phyloP scores from a whole-genome alignment of 2,113 vertebrate species.

The Sceloporus undulatus region DNA sequence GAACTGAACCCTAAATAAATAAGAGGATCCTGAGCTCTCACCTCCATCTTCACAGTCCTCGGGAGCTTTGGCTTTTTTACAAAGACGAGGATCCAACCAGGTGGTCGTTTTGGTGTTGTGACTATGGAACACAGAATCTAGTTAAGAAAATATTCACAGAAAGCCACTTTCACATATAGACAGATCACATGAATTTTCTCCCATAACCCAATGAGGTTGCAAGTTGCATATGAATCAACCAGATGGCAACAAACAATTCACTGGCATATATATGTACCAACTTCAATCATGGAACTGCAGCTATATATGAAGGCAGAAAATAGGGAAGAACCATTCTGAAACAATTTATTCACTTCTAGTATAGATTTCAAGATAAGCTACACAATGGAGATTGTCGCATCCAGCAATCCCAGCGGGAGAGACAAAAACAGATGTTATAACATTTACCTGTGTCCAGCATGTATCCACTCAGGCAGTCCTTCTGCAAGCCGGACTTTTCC shows the following conservation, averaged over 20 bases:
- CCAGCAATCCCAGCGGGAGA: neutral
- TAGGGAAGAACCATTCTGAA: neutral
- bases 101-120: slow-evolving; percentile 99
- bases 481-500: no score
- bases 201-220: no score
- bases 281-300: neutral
- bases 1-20: neutral
- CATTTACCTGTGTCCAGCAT: no score
- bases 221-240: neutral
- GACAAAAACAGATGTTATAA: no score
- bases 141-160: slow-evolving; percentile 42
- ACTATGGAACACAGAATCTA: slow-evolving; percentile 75
- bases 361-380: neutral
- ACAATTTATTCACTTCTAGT: neutral
- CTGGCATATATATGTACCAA: no score
- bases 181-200: neutral
- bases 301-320: neutral
- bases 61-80: slow-evolving; percentile 96
- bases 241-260: neutral
- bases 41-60: slow-evolving; percentile 98
- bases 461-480: no score
- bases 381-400: neutral
- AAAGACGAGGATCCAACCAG: slow-evolving; percentile 97
- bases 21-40: slow-evolving; percentile 67
- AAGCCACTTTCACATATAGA: neutral